Evolutionary conservation across 2,797 vertebrate genomes (phyloP).

Genomic region (Hypotaenidia philippensis): DNA sequence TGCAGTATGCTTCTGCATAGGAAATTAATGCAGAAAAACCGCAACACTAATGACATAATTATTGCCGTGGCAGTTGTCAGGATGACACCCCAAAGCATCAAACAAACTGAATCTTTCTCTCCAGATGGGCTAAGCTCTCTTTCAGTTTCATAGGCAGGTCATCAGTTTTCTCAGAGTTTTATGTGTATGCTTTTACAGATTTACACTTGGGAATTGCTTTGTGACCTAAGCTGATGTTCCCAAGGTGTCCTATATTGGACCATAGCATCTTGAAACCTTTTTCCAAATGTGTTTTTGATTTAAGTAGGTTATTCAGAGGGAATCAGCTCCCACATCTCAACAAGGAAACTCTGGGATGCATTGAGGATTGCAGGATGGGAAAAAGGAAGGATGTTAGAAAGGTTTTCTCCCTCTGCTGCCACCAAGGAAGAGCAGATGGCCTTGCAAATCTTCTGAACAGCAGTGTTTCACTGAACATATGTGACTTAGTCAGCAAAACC

Average conservation of each 20-base stretch:
- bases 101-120: neutral
- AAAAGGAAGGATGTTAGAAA: neutral
- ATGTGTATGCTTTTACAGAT: neutral
- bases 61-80: neutral
- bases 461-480: neutral
- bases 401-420: neutral
- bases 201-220: neutral
- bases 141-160: neutral
- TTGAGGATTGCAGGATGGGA: neutral
- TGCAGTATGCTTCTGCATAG: neutral
- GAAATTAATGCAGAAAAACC: neutral
- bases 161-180: neutral
- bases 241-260: neutral
- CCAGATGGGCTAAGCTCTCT: neutral
- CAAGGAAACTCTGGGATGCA: neutral
- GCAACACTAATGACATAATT: slow-evolving; percentile 1
- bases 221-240: neutral
- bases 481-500: neutral
- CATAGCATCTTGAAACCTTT: neutral
- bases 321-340: neutral
- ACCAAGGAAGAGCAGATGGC: neutral
- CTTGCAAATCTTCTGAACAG: neutral
- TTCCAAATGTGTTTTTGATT: neutral
- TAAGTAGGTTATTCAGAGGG: neutral
- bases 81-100: neutral